phyloP scores from a whole-genome alignment of 92 coral and sea anemone species.

The Epizoanthus stellaris region DNA sequence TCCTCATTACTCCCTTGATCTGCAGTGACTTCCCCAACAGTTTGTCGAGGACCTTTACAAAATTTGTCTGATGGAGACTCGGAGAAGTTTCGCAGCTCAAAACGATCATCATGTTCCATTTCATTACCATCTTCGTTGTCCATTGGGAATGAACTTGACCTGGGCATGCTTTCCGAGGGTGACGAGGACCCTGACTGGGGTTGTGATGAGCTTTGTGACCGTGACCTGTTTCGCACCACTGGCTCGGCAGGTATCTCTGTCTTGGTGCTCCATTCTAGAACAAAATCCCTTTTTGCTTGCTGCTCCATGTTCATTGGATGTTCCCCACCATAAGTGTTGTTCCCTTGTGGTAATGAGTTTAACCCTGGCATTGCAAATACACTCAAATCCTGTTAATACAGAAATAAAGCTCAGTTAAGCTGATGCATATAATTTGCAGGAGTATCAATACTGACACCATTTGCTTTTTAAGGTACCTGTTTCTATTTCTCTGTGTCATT shows the following conservation, averaged over 20 bases:
- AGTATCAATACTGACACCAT: no score
- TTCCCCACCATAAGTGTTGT: not conserved
- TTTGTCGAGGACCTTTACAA: constrained; percentile 57
- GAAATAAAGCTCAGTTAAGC: no score
- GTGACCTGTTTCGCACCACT: constrained; percentile 44
- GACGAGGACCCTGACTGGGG: constrained; percentile 70
- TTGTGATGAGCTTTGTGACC: constrained; percentile 74
- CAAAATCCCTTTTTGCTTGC: constrained; percentile 91
- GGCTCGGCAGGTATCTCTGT: constrained; percentile 66
- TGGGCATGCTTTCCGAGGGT: constrained; percentile 67
- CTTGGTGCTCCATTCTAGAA: constrained; percentile 89
- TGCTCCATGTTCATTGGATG: constrained; percentile 54
- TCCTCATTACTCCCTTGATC: constrained; percentile 57
- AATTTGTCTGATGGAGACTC: constrained; percentile 52
- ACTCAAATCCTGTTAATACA: constrained; percentile 57
- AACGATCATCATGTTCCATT: constrained; percentile 83
- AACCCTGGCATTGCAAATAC: constrained; percentile 68
- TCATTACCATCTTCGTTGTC: constrained; percentile 62
- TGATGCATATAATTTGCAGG: no score
- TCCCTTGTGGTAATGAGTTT: constrained; percentile 12
- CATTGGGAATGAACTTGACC: constrained; percentile 76
- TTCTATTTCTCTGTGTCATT: no score
- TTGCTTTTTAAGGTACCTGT: no score
- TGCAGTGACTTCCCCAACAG: constrained; percentile 78
- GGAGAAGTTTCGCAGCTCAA: constrained; percentile 53